A percentile compares a stretch with the other conserved stretches of the same genome.
Evolutionary conservation across 64 coral and sea anemone species (phyloP).

Genomic region (Hydrozoanthus tunicans): DNA sequence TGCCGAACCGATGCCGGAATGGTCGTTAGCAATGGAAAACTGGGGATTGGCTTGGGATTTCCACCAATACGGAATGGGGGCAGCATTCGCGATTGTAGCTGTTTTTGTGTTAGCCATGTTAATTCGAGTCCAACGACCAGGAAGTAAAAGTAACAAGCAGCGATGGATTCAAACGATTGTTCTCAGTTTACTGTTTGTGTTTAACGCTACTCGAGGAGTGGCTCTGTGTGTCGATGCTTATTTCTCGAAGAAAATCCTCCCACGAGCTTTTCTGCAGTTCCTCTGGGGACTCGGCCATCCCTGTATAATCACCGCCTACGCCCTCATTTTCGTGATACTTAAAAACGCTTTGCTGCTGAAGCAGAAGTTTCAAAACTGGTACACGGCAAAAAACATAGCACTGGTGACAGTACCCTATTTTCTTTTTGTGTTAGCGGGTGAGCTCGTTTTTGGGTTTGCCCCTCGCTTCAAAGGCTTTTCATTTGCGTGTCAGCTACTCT

Average conservation of each 20-base stretch:
- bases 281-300: constrained; percentile 62
- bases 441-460: constrained; percentile 27
- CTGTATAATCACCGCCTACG: constrained; percentile 61
- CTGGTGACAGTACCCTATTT: constrained; percentile 61
- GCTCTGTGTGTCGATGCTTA: constrained; percentile 58
- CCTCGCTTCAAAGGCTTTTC: constrained; percentile 39
- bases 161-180: constrained; percentile 32
- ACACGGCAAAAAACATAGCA: constrained; percentile 57
- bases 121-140: constrained; percentile 35
- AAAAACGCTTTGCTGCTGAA: constrained; percentile 66
- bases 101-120: background rate
- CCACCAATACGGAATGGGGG: constrained; percentile 61
- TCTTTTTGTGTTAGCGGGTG: constrained; percentile 39
- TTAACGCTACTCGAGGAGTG: constrained; percentile 47
- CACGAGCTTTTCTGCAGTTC: constrained; percentile 24
- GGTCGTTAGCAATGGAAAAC: constrained; percentile 15
- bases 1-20: constrained; percentile 66
- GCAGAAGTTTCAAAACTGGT: constrained; percentile 71
- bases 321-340: constrained; percentile 58
- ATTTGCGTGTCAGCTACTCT: constrained; percentile 60
- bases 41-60: constrained; percentile 66
- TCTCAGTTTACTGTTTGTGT: constrained; percentile 51
- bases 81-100: constrained; percentile 25
- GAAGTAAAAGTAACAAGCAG: background rate
- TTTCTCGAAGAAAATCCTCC: constrained; percentile 45